Conservation (phyloP, 1,140 invertebrate genomes). For the Dolichoris vasculosae region DNA sequence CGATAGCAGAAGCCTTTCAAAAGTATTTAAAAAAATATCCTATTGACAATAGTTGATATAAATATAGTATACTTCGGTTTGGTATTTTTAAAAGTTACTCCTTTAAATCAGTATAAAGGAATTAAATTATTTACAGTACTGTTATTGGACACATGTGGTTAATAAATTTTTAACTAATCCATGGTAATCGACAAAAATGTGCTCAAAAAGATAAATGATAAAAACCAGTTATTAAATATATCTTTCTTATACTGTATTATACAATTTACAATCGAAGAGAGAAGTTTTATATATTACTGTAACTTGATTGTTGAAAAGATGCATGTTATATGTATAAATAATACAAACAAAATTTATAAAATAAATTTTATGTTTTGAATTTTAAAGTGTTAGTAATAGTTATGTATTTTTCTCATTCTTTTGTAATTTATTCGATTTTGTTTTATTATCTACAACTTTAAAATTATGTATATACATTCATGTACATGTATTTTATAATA, state of each 20-base stretch:
- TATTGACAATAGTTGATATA: slow-evolving; percentile 62
- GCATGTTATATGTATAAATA: slow-evolving; percentile 45
- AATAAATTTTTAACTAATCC: neutral
- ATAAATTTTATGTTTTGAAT: slow-evolving; percentile 29
- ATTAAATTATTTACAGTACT: neutral
- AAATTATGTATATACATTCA: neutral
- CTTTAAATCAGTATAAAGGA: neutral
- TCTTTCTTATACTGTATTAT: slow-evolving; percentile 43
- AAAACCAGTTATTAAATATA: neutral
- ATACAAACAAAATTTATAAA: slow-evolving; percentile 17
- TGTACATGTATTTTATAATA: too few relatives aligned
- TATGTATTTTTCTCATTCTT: neutral
- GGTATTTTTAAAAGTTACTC: slow-evolving; percentile 8
- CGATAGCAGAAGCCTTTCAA: slow-evolving; percentile 75
- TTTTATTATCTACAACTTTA: neutral
- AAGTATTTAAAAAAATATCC: slow-evolving; percentile 75
- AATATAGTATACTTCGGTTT: neutral
- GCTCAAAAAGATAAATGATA: neutral
- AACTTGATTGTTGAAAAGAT: slow-evolving; percentile 5
- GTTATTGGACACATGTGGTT: neutral
- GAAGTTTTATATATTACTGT: slow-evolving; percentile 43
- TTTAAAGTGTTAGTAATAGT: neutral
- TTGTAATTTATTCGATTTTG: neutral
- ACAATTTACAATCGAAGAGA: slow-evolving; percentile 34
- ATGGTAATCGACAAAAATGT: neutral